Conservation (phyloP, 2,888 invertebrate species). For the Morpho helenor region DNA sequence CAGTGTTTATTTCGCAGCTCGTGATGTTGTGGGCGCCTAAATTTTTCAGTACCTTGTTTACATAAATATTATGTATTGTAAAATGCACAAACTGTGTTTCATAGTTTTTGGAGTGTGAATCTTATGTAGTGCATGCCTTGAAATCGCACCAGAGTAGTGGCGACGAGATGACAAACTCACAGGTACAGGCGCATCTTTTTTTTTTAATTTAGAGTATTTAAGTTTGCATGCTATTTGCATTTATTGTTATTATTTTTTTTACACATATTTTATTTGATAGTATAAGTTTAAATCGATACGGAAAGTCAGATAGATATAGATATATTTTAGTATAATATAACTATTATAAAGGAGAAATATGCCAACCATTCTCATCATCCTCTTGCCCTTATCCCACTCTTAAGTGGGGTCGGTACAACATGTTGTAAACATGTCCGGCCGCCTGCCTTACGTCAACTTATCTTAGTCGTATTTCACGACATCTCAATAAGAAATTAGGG, state of each 20-base stretch:
- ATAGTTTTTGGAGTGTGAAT: conserved; percentile 61
- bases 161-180: conserved; percentile 80
- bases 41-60: conserved; percentile 63
- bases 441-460: no score
- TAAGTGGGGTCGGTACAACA: no score
- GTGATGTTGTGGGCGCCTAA: conserved; percentile 68
- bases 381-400: no score
- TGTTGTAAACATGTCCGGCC: no score
- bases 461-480: no score
- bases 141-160: conserved; percentile 62
- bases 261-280: not conserved
- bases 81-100: conserved; percentile 64
- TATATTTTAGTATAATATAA: no score
- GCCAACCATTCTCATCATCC: no score
- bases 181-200: conserved; percentile 68
- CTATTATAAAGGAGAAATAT: no score
- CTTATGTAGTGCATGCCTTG: conserved; percentile 72
- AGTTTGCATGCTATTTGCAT: conserved; percentile 17
- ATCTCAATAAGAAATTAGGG: no score
- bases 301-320: no score
- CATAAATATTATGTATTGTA: conserved; percentile 53
- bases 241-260: conserved; percentile 21
- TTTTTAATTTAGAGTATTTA: conserved; percentile 40
- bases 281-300: no score
- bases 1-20: conserved; percentile 66